Base-by-base conservation (phyloP, 2,113 vertebrate genomes). In the Tonatia bakeri region DNA sequence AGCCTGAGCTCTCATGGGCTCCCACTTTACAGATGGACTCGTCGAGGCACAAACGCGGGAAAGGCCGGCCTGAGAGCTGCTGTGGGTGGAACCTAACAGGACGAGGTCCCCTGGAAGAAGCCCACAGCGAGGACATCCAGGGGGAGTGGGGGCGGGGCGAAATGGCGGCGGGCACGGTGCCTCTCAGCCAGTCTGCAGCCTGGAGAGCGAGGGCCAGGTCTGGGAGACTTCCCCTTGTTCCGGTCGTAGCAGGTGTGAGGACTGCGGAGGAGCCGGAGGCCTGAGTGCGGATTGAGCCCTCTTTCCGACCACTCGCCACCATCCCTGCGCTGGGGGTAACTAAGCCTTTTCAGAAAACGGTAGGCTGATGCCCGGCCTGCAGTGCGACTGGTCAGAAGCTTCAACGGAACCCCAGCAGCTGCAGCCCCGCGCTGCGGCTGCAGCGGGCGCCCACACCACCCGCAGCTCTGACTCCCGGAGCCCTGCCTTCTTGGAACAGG, bases 11-110 rank as follows among this genome's bases (percentile, higher is more conserved):
- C 61, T 56, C 31, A 12, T 19, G 24, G 59, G 4, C 24, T 81
- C 31, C 61, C 83, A 50, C 52, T 92, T 61, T 56, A 19, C 38
- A 69, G 93, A 17, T 38, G 92, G 81, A 6, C 69, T 80, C 8
- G 36, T 38, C 0, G 12, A 72, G 81, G 54, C 31, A 0, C 33
- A 16, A n/a, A 19, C 76, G 36, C 31, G 20, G 38, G 20, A 50
- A 20, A 64, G 54, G 3, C 61, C 24, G 73, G 72, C 26, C 43
- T 20, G 20, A 40, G 24, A 28, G 43, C 47, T 75, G 14, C 17
- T 4, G 28, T n/a, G 26, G 31, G 43, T 2, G 1, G 16, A 54
- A 2, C 47, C 52, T 14, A 8, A 22, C 56, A 38, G 12, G 0
- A 77, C 26, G 9, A 0, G 2, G 7, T 31, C 9, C 40, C 22